Evolutionary conservation across 2,888 invertebrate genomes (phyloP).

Genomic region (Hypsopygia costalis): DNA sequence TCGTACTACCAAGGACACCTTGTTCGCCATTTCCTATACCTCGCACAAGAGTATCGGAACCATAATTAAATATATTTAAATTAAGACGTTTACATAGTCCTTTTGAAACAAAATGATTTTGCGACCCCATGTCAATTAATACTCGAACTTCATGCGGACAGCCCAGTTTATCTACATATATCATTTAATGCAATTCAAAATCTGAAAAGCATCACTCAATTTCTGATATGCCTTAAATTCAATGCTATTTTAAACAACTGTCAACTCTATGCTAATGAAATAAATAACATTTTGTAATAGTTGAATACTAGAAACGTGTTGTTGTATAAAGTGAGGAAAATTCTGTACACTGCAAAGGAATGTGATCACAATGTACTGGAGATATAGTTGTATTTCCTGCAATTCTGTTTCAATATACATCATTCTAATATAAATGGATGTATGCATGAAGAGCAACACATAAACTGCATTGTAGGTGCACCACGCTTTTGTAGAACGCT

Average conservation of each 20-base stretch:
- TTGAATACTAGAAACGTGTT: conserved; percentile 19
- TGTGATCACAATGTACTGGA: conserved; percentile 29
- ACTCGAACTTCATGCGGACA: no score
- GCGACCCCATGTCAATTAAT: no score
- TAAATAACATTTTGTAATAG: conserved; percentile 14
- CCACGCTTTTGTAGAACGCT: conserved; percentile 65
- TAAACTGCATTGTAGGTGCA: conserved; percentile 68
- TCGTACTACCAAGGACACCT: no score
- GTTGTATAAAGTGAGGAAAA: conserved; percentile 35
- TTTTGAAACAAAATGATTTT: no score
- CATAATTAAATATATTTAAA: no score
- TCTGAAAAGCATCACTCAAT: conserved; percentile 48
- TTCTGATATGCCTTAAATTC: conserved; percentile 36
- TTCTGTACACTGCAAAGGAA: conserved; percentile 32
- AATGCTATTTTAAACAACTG: conserved; percentile 19
- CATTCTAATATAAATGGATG: conserved; percentile 51
- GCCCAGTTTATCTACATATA: no score
- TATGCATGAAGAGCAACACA: conserved; percentile 65
- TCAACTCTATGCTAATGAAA: conserved; percentile 18
- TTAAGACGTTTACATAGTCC: no score
- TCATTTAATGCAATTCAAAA: conserved; percentile 35
- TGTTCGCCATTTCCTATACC: no score
- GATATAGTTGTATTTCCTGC: conserved; percentile 47
- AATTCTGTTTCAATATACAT: conserved; percentile 29
- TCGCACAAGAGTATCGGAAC: no score